Evolutionary conservation across 2,113 vertebrate species (phyloP), one percentile per base, ranked within the genome.

Genomic region (Lophius piscatorius): DNA sequence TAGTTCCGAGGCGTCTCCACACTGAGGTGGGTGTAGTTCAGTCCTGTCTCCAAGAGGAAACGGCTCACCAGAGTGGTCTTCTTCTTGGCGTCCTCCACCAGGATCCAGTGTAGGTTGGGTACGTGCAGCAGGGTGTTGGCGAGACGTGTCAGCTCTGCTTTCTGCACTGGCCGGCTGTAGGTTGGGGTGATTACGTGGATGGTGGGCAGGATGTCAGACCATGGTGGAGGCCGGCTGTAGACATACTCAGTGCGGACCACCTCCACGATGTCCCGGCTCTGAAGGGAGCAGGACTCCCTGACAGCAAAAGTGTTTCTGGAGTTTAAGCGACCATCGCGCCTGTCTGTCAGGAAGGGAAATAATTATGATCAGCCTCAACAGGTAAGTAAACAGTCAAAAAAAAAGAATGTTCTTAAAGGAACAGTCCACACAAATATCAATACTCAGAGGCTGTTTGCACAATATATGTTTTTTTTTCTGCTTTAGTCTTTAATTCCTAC

Each of bases 11-110:
- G 97, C 0, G 97, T 98, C 92, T 99, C 97, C 54, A 99, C 96
- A 1, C 98, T 98, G 70, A 99, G 94, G 84, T 99, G 97, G 0
- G 97, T 99, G 91, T 98, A 98, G 92, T 99, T 98, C 4, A 99
- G 94, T 23, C 96, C 96, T 0, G 94, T 97, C 81, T 98, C 96
- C 5, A 92, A 90, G 73, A 99, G 93, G 65, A 98, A 92, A 13
- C 92, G 91, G 0, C 94, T 94, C 12, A 98, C 94, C 5, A 98
- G 92, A 0, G 94, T 83, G 0, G 96, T 98, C 46, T 96, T 92
- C 23, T 94, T 89, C 29, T 98, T 96, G 0, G 97, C 92, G 5
- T 99, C 97, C 90, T 99, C 97, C 87, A 99, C 97, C 83, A 99
- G 90, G 86, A 99, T 96, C 97, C 97, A 99, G 92, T 99, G 97